These are phyloP conservation scores for Tenrec ecaudatus DNA, from an alignment of 2,113 vertebrate species.

Conservation along the genomic window DNA sequence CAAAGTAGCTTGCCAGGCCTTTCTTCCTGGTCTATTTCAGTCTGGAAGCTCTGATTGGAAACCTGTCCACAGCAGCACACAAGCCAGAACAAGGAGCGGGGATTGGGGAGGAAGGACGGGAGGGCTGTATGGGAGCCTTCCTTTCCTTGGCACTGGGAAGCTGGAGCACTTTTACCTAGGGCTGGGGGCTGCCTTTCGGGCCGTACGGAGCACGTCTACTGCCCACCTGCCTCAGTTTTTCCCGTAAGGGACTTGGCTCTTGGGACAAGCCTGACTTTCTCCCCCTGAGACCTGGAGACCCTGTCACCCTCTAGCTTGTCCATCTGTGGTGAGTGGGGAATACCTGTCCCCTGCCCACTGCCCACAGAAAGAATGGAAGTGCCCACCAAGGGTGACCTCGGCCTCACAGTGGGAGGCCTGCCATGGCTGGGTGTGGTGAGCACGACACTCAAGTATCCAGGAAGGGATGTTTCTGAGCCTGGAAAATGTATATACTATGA, in stretches of 20 bases:
- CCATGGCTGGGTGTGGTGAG: not conserved
- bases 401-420: accelerated
- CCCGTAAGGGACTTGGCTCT: not conserved
- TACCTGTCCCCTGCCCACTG: accelerated
- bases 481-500: not conserved
- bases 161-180: accelerated
- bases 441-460: not conserved
- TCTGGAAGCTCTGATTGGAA: not conserved
- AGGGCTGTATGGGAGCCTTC: accelerated
- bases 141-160: not conserved
- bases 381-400: not conserved
- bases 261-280: not conserved
- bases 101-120: not conserved
- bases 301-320: not conserved
- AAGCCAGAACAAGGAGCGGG: not conserved
- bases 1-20: not conserved
- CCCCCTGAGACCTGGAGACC: not conserved
- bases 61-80: not conserved
- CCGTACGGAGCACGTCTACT: not conserved
- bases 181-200: not conserved
- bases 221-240: not conserved
- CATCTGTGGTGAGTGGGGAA: not conserved
- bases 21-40: not conserved
- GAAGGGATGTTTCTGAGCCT: not conserved
- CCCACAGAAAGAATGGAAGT: not conserved